phyloP scores from a whole-genome alignment of 2,888 invertebrate species.

The Platycheirus rosarum region DNA sequence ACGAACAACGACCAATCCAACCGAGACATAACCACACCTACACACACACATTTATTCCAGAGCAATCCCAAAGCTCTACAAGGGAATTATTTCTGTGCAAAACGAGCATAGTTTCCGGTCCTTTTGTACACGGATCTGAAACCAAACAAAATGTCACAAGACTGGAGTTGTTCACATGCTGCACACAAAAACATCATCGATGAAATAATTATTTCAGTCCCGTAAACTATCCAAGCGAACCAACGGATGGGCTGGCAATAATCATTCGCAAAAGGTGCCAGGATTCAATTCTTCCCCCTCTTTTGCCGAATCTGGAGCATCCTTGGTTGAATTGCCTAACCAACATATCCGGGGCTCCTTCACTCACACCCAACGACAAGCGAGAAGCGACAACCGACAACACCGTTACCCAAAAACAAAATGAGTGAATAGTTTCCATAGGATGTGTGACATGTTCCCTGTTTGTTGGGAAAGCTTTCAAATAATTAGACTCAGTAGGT shows the following conservation, averaged over 20 bases:
- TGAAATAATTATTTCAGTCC: slow-evolving; percentile 64
- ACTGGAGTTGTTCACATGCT: slow-evolving; percentile 38
- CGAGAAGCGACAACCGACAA: slow-evolving; percentile 33
- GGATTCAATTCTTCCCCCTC: neutral
- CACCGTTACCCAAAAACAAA: slow-evolving; percentile 50
- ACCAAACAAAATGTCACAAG: slow-evolving; percentile 37
- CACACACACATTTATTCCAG: neutral
- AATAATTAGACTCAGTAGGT: slow-evolving; percentile 54
- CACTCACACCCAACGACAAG: neutral
- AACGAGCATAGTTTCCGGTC: slow-evolving; percentile 8
- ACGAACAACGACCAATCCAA: slow-evolving; percentile 23
- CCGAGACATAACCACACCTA: slow-evolving; percentile 1
- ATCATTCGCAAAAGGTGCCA: slow-evolving; percentile 51
- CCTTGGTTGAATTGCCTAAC: neutral
- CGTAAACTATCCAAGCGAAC: slow-evolving; percentile 51
- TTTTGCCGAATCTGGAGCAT: neutral
- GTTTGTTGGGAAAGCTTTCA: slow-evolving; percentile 53
- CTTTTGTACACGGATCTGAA: slow-evolving; percentile 1
- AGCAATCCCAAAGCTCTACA: neutral
- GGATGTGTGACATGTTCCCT: slow-evolving; percentile 60
- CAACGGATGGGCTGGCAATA: neutral
- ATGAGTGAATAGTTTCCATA: slow-evolving; percentile 52
- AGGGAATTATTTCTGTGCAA: slow-evolving; percentile 25
- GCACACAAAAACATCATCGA: slow-evolving; percentile 57
- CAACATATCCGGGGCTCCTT: neutral